Evolutionary conservation across 2,797 vertebrate genomes (phyloP), one percentile per base, ranked within the genome.

Genomic region (Liparis tanakae): DNA sequence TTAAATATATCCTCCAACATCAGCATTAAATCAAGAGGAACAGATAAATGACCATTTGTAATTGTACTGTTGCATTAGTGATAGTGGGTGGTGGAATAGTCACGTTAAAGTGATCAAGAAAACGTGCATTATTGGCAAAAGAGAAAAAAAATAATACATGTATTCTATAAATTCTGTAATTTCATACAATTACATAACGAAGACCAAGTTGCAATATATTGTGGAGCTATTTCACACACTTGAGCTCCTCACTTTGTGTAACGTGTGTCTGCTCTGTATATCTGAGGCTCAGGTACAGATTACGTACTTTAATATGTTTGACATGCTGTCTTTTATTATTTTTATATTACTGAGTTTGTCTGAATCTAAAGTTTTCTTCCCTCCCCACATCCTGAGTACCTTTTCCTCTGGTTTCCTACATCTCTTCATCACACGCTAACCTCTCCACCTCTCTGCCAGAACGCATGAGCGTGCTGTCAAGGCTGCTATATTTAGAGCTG

Each of bases 401-500:
- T 25, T 18, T 58, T 33, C 46, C 4, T 74, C 50, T 36, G 14
- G n/a, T 44, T 58, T 59, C 44, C 51, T 67, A 20, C 41, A 62
- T 74, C 54, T 51, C 50, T 66, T 60, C 39, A 51, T 72, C 68
- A 25, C 43, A 4, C 18, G 14, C 46, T 73, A 5, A 72, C 56
- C 67, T 53, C 48, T 51, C 63, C 60, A 72, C 56, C 67, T 53
- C 48, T 51, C 63, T 63, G 63, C 7, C 62, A 58, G 69, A 74
- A 76, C 70, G 89, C 93, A 80, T 90, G 86, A 82, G 77, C 4
- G 63, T 77, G 79, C 75, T 83, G 84, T 88, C 87, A 84, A 41
- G 25, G 61, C 62, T 61, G 87, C 25, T 95, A 93, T 93, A 93
- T 94, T 95, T 95, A 94, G 93, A 91, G 58, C 78, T 67, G 80